These are phyloP conservation scores for Podarcis siculus DNA, from an alignment of 2,797 vertebrate genomes.

Conservation along the genomic window DNA sequence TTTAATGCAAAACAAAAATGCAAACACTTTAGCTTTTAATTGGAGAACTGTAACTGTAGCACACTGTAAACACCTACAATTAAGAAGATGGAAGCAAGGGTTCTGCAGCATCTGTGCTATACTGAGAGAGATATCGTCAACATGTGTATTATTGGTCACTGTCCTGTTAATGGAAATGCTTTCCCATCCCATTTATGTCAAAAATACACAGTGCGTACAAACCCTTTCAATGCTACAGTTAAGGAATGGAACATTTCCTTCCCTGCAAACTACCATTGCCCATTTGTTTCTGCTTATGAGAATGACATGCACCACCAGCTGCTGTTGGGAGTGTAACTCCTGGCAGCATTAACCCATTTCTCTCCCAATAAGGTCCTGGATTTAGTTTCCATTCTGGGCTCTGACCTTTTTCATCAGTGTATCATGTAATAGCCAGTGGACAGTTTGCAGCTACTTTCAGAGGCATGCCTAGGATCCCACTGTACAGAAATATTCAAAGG, in stretches of 20 bases:
- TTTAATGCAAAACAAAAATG: slow-evolving; percentile 37
- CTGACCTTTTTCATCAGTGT: slow-evolving; percentile 57
- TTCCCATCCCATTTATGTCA: not conserved
- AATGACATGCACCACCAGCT: slow-evolving; percentile 51
- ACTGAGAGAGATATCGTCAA: not conserved
- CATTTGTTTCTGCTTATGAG: slow-evolving; percentile 23
- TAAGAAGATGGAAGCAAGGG: not conserved
- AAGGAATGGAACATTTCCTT: slow-evolving; percentile 11
- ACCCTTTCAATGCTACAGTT: accelerated
- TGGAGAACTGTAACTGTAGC: not conserved
- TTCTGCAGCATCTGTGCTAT: no score
- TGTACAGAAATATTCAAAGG: slow-evolving; percentile 4
- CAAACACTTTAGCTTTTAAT: not conserved
- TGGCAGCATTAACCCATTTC: slow-evolving; percentile 48
- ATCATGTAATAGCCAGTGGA: slow-evolving; percentile 32
- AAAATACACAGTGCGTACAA: not conserved
- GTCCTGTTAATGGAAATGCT: not conserved
- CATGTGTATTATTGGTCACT: not conserved
- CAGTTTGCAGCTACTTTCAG: slow-evolving; percentile 1
- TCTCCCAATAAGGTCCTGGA: slow-evolving; percentile 41
- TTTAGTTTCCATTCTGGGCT: slow-evolving; percentile 55
- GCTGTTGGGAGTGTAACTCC: slow-evolving; percentile 42
- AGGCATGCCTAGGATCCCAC: slow-evolving; percentile 3
- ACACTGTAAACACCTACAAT: not conserved
- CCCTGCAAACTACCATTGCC: not conserved